Percentiles rank a stretch among this genome's conserved stretches.
phyloP scores from a whole-genome alignment of 2,113 vertebrate genomes.

The Urocynchramus pylzowi region DNA sequence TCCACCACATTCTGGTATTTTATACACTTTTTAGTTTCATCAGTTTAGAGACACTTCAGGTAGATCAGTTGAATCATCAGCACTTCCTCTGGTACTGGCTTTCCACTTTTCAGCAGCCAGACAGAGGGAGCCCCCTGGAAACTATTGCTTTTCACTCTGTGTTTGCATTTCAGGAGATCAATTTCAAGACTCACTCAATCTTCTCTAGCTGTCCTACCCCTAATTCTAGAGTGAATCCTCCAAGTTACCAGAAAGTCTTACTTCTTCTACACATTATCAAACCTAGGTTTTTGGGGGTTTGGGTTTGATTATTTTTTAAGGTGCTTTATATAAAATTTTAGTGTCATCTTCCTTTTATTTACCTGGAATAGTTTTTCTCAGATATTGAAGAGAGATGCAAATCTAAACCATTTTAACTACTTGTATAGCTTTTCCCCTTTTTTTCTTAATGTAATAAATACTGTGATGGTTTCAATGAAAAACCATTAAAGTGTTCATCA shows the following conservation, averaged over 20 bases:
- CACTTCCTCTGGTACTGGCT: not conserved
- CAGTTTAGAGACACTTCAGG: not conserved
- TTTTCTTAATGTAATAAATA: not conserved
- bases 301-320: not conserved
- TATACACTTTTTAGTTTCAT: not conserved
- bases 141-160: not conserved
- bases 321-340: not conserved
- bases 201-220: not conserved
- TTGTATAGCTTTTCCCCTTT: not conserved
- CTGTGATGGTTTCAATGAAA: not conserved
- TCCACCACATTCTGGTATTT: not conserved
- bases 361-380: not conserved
- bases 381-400: not conserved
- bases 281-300: not conserved
- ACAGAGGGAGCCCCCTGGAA: not conserved
- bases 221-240: not conserved
- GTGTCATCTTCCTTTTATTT: not conserved
- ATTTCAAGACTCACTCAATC: not conserved
- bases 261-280: not conserved
- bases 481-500: not conserved
- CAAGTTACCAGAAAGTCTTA: not conserved
- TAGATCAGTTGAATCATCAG: not conserved
- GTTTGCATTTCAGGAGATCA: not conserved
- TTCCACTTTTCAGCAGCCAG: not conserved
- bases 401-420: not conserved